Evolutionary conservation across 1,140 invertebrate species (phyloP).

Genomic region (Lordiphosa collinella): DNA sequence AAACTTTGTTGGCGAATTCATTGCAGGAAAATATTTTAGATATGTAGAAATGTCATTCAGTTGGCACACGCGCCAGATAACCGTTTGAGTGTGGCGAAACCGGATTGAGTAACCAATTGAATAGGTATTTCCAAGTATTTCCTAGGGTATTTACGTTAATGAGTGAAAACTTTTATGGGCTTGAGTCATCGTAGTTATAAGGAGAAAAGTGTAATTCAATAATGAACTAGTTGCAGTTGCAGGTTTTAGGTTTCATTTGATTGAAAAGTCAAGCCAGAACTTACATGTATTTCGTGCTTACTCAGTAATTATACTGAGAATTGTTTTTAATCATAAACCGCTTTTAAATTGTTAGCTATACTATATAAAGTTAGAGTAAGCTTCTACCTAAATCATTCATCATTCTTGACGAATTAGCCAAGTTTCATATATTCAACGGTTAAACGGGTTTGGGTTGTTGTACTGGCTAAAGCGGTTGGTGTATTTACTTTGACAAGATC

Average conservation of each 20-base stretch:
- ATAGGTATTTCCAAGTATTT: not conserved
- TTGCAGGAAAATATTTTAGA: not conserved
- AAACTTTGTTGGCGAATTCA: constrained; percentile 23
- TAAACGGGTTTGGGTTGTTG: no score
- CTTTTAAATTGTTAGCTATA: no score
- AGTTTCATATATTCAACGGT: no score
- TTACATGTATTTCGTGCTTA: constrained; percentile 50
- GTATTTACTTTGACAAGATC: not conserved
- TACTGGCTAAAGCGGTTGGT: not conserved
- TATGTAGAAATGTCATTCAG: constrained; percentile 18
- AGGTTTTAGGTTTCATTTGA: constrained; percentile 15
- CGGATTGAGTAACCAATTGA: constrained; percentile 1
- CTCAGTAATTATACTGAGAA: constrained; percentile 30
- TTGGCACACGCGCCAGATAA: constrained; percentile 30
- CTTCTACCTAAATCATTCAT: not conserved
- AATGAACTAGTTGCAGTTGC: constrained; percentile 38
- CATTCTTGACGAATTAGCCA: no score
- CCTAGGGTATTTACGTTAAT: constrained; percentile 9
- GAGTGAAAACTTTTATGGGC: constrained; percentile 31
- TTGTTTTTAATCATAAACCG: not conserved
- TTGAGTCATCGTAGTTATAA: constrained; percentile 16
- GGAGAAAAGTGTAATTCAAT: constrained; percentile 13
- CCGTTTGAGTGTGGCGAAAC: constrained; percentile 12
- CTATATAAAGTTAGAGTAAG: not conserved
- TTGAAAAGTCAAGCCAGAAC: constrained; percentile 30